Evolutionary conservation across 2,113 vertebrate genomes (phyloP).

Genomic region (Ptilonorhynchus violaceus): DNA sequence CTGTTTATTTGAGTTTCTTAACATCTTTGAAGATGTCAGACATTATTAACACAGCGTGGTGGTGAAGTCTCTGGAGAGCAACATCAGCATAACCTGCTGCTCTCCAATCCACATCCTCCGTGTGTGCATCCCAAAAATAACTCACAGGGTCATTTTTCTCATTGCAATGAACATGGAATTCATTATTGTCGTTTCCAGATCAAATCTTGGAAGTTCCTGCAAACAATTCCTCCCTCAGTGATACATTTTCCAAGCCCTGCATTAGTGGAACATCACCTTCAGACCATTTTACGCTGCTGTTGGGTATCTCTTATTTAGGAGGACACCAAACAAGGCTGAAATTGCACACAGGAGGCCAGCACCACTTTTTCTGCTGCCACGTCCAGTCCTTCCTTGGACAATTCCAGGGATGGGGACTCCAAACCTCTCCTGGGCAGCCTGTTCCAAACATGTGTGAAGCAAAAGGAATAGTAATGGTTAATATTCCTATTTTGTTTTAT

Average conservation of each 20-base stretch:
- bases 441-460: neutral
- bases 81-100: neutral
- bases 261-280: neutral
- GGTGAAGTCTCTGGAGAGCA: neutral
- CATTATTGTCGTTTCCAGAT: neutral
- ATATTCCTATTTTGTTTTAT: too few relatives aligned
- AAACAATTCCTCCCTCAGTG: neutral
- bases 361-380: neutral
- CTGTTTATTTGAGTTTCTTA: neutral
- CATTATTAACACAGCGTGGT: neutral
- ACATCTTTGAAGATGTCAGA: neutral
- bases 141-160: neutral
- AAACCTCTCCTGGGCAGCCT: neutral
- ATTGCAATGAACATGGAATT: neutral
- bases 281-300: neutral
- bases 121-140: neutral
- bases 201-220: neutral
- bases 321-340: neutral
- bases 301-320: neutral
- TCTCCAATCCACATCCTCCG: neutral
- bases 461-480: neutral
- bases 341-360: neutral
- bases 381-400: accelerated
- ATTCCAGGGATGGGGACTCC: neutral
- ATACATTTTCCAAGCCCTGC: neutral